Conservation (phyloP, 2,888 invertebrate species). For the Cephalotes varians region DNA sequence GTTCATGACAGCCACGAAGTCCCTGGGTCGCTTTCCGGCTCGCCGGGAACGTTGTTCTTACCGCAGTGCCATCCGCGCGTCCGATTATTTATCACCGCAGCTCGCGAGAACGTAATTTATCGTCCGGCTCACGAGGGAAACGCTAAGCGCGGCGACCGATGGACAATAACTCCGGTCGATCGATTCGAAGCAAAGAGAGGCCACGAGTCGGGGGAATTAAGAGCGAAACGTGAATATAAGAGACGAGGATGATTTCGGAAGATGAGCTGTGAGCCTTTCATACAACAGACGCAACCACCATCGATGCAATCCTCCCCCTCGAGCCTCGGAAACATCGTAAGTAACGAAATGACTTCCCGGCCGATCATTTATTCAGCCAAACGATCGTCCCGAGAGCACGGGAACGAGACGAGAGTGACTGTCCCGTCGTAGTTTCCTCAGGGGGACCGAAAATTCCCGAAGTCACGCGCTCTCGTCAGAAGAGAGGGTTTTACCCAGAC, state of each 20-base stretch:
- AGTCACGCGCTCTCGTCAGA: slow-evolving; percentile 40
- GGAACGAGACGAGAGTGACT: slow-evolving; percentile 20
- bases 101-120: slow-evolving; percentile 43
- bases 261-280: background rate
- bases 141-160: background rate
- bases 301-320: background rate
- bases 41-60: slow-evolving; percentile 38
- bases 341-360: slow-evolving; percentile 52
- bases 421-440: slow-evolving; percentile 13
- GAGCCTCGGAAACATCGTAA: slow-evolving; percentile 30
- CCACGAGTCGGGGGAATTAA: slow-evolving; percentile 25
- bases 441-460: slow-evolving; percentile 45
- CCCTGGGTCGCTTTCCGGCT: slow-evolving; percentile 5
- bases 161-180: slow-evolving; percentile 37
- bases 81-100: slow-evolving; percentile 41
- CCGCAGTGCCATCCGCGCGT: slow-evolving; percentile 36
- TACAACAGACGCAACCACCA: background rate
- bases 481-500: background rate
- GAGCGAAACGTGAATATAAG: slow-evolving; percentile 18
- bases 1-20: slow-evolving; percentile 30
- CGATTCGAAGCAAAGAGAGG: background rate
- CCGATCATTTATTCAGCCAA: slow-evolving; percentile 55
- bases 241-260: slow-evolving; percentile 16
- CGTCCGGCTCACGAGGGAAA: slow-evolving; percentile 5
- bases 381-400: slow-evolving; percentile 47